A percentile compares a stretch with the other conserved stretches of the same genome.
phyloP scores from a whole-genome alignment of 2,113 vertebrate genomes.

The Phasianus colchicus region DNA sequence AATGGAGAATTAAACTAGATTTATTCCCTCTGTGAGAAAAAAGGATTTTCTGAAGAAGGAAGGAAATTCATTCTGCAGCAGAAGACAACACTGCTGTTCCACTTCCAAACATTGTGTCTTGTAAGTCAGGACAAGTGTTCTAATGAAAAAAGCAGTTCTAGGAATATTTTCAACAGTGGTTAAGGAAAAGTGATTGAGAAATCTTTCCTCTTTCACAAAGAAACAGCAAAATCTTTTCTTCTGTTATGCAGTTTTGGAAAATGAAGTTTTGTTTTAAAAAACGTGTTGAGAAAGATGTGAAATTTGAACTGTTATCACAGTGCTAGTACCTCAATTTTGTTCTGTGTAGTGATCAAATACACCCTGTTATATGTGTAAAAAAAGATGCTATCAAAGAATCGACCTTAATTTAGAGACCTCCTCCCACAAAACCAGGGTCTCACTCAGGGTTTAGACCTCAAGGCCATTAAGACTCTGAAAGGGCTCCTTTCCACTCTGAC shows the following conservation, averaged over 20 bases:
- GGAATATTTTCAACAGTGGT: background rate
- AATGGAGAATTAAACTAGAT: slow-evolving; percentile 20
- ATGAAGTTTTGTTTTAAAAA: background rate
- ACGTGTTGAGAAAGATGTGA: background rate
- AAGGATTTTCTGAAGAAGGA: background rate
- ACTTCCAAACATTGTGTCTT: background rate
- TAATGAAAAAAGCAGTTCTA: background rate
- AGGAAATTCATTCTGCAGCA: background rate
- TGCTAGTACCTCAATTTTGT: background rate
- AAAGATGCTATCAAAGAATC: background rate
- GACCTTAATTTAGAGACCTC: background rate
- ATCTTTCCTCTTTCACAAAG: background rate
- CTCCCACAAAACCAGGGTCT: background rate
- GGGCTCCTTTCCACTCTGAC: background rate
- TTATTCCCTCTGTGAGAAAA: slow-evolving; percentile 13
- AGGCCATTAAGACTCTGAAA: background rate
- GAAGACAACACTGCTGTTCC: slow-evolving; percentile 4
- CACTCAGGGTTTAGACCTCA: background rate
- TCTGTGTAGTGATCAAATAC: background rate
- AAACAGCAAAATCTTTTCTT: background rate
- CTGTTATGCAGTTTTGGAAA: background rate
- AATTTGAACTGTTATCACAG: background rate
- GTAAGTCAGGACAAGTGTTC: background rate
- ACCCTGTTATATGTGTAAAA: background rate
- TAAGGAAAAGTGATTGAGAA: background rate